Conservation (phyloP, 2,113 vertebrate species). For the Amphiprion percula region DNA sequence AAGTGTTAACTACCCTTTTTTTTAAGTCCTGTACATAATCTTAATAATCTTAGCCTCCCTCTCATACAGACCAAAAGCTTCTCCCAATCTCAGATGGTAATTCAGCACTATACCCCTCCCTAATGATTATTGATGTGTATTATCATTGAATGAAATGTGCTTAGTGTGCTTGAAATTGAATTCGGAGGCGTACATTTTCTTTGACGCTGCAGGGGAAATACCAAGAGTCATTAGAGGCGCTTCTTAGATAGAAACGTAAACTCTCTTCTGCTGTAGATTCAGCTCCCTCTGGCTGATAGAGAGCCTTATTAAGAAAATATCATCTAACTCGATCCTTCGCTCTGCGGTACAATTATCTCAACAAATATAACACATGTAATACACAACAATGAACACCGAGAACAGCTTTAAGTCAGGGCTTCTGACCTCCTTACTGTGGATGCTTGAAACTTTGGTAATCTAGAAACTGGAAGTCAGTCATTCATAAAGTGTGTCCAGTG, state of each 20-base stretch:
- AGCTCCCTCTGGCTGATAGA: constrained; percentile 70
- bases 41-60: neutral
- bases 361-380: constrained; percentile 38
- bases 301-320: constrained; percentile 72
- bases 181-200: constrained; percentile 64
- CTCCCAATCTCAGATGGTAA: constrained; percentile 41
- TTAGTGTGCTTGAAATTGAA: constrained; percentile 77
- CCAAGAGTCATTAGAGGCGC: constrained; percentile 69
- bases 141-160: constrained; percentile 74
- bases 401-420: constrained; percentile 29
- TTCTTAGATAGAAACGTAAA: constrained; percentile 71
- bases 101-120: constrained; percentile 35
- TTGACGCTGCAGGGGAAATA: constrained; percentile 63
- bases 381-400: constrained; percentile 20
- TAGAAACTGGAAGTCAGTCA: constrained; percentile 13
- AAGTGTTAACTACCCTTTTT: neutral
- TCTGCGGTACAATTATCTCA: constrained; percentile 51
- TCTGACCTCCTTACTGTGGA: neutral
- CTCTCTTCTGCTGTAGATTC: constrained; percentile 54
- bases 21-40: neutral
- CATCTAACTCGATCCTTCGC: constrained; percentile 61
- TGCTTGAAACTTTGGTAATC: constrained; percentile 8
- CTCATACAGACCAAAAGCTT: constrained; percentile 17
- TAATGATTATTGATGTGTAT: constrained; percentile 74
- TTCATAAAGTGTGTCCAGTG: neutral